Evolutionary conservation across 2,113 vertebrate species (phyloP).

Genomic region (Pelobates fuscus): DNA sequence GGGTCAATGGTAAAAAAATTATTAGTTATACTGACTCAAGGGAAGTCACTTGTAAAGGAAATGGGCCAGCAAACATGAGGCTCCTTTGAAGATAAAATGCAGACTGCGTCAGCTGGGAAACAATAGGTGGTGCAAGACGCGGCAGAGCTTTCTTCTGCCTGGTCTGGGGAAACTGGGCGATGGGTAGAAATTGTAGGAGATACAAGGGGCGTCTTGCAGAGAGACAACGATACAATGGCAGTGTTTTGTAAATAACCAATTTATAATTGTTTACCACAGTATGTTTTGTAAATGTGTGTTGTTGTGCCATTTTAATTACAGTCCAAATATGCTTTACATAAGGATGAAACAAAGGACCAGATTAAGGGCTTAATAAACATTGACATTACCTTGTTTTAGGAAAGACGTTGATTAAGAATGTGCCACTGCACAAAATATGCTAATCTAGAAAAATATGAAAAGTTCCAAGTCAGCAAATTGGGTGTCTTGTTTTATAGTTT

Average conservation of each 20-base stretch:
- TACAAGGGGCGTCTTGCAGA: constrained; percentile 16
- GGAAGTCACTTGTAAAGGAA: constrained; percentile 33
- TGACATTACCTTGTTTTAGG: too few species aligned
- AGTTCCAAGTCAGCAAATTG: too few species aligned
- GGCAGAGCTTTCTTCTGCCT: neutral
- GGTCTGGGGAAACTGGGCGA: neutral
- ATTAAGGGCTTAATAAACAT: too few species aligned
- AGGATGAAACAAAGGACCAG: too few species aligned
- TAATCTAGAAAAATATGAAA: too few species aligned
- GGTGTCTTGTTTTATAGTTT: too few species aligned
- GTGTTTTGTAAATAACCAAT: constrained; percentile 28
- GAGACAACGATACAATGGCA: neutral
- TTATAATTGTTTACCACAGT: neutral
- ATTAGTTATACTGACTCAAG: neutral
- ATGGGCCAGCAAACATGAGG: constrained; percentile 26
- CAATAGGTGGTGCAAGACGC: constrained; percentile 15
- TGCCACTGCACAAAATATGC: too few species aligned
- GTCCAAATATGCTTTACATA: too few species aligned
- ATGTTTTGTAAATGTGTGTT: neutral
- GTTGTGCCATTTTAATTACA: neutral
- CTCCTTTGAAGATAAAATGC: constrained; percentile 44
- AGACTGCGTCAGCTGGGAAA: constrained; percentile 22
- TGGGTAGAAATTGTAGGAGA: neutral
- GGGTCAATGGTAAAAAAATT: neutral
- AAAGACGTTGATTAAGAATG: too few species aligned